Evolutionary conservation across 2,888 invertebrate genomes (phyloP), one percentile per base, ranked within the genome.

Genomic region (Tipula unca): DNA sequence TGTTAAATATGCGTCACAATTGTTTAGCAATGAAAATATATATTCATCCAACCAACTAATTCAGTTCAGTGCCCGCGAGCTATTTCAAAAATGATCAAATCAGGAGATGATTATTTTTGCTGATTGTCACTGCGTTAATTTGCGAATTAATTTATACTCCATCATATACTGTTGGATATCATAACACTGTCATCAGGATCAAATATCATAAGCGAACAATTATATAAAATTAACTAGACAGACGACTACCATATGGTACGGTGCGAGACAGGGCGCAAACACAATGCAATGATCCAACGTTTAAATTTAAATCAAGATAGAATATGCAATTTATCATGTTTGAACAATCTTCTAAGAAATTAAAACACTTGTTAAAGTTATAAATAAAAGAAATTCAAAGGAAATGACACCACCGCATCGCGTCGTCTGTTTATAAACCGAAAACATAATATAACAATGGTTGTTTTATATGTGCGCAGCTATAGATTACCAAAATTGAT

Each of bases 331-430:
- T 69, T 69, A 69, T 69, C 69, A 69, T 13, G 25, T 69, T 69
- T 69, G n/a, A 69, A 69, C 69, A 69, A 69, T 69, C 69, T 69
- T 69, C 69, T 69, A 69, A 69, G 69, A 69, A 69, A 69, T 25
- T 69, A 25, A 69, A 69, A 69, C 69, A 69, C 69, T 69, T 69
- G 69, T 69, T 25, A 69, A 25, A 69, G 20, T 25, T 20, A 69
- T 25, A 69, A 69, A 69, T 25, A 25, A 69, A 69, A 20, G 25
- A 69, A 69, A 25, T 69, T 69, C 69, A 69, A 25, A 69, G 69
- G 69, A 69, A 69, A 69, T 69, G 69, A 69, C 69, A 69, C 25
- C 69, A 69, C 69, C 69, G 69, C 69, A 54, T n/a, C n/a, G n/a
- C n/a, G n/a, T n/a, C n/a, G n/a, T n/a, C n/a, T n/a, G 13, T 54